Evolutionary conservation across 2,113 vertebrate species (phyloP).

Genomic region (Ariopsis seemanni): DNA sequence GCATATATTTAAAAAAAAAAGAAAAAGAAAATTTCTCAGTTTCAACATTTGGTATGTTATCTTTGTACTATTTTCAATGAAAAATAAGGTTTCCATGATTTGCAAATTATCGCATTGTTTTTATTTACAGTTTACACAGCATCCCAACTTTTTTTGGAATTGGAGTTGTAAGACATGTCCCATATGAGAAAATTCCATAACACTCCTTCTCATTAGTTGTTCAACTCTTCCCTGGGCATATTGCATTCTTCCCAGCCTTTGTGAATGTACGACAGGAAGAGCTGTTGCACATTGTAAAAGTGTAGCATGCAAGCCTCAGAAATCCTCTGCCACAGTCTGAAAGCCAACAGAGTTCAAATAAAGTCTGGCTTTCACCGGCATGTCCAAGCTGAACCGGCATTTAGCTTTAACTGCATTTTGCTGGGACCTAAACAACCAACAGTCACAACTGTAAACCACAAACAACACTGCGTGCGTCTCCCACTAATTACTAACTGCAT

Average conservation of each 20-base stretch:
- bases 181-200: neutral
- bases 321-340: constrained; percentile 11
- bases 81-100: too few relatives aligned
- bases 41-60: too few relatives aligned
- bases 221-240: neutral
- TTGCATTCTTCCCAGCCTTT: neutral
- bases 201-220: neutral
- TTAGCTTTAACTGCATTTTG: constrained; percentile 27
- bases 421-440: neutral
- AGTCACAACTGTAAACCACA: neutral
- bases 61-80: too few relatives aligned
- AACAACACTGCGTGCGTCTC: neutral
- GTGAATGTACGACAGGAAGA: constrained; percentile 27
- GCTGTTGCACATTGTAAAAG: constrained; percentile 6
- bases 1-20: too few relatives aligned
- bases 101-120: too few relatives aligned
- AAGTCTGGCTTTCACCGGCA: constrained; percentile 27
- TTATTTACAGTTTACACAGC: too few relatives aligned
- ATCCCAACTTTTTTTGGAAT: too few relatives aligned
- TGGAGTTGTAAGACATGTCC: neutral
- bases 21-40: too few relatives aligned
- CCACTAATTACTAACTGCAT: neutral
- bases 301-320: constrained; percentile 6
- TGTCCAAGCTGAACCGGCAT: neutral
- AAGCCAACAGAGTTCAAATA: constrained; percentile 38